Percentiles rank a stretch among this genome's conserved stretches.
Evolutionary conservation across 2,113 vertebrate genomes (phyloP).

Genomic region (Cromileptes altivelis): DNA sequence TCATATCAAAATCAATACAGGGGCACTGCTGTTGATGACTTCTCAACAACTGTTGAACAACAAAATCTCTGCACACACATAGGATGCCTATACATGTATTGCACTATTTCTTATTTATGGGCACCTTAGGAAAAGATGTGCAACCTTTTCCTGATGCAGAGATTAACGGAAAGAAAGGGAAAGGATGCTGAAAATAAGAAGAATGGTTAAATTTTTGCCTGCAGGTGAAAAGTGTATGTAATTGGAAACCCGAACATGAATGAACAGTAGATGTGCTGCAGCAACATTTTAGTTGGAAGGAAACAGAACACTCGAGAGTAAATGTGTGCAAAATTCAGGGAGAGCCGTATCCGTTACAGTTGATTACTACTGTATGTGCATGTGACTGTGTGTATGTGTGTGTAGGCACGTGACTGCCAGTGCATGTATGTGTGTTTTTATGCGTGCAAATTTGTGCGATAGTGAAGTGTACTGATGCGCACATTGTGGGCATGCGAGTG

Average conservation of each 20-base stretch:
- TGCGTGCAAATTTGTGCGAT: constrained; percentile 4
- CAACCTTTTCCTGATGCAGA: not conserved
- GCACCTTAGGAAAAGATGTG: not conserved
- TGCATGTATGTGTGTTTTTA: constrained; percentile 7
- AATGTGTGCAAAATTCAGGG: constrained; percentile 30
- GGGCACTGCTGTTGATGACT: not conserved
- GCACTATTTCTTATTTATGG: not conserved
- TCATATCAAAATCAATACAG: constrained; percentile 60
- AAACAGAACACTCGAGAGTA: constrained; percentile 7
- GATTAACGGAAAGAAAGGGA: not conserved
- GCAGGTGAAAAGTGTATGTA: not conserved
- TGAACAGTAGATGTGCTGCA: not conserved
- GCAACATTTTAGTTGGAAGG: not conserved
- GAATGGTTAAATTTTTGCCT: not conserved
- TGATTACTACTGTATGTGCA: constrained; percentile 28
- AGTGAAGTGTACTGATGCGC: constrained; percentile 4
- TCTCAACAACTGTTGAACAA: constrained; percentile 22
- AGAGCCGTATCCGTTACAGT: constrained; percentile 27
- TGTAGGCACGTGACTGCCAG: constrained; percentile 3
- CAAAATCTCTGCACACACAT: not conserved
- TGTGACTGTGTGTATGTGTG: not conserved
- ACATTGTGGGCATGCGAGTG: constrained; percentile 1
- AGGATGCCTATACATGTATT: not conserved
- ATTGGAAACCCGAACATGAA: not conserved
- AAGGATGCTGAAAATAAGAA: not conserved